These are phyloP conservation scores for Salvelinus alpinus DNA, from an alignment of 2,113 vertebrate species.

Conservation along the genomic window DNA sequence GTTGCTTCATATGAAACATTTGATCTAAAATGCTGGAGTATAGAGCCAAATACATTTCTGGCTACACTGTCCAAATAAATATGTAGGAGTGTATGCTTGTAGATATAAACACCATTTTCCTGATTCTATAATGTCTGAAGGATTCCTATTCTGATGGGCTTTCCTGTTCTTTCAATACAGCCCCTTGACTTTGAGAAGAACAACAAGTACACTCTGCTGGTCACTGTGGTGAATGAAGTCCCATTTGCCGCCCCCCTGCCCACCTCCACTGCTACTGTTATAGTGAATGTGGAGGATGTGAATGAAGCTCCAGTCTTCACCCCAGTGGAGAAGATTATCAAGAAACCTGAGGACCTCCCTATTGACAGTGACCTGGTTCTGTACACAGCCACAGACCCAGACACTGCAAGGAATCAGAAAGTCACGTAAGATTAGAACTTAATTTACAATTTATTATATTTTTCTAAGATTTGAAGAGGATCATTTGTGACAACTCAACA, in stretches of 20 bases:
- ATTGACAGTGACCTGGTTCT: slow-evolving; percentile 56
- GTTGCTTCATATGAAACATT: no score
- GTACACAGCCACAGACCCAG: slow-evolving; percentile 84
- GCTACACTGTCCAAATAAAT: no score
- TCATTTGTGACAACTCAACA: background rate
- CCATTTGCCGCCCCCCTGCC: slow-evolving; percentile 54
- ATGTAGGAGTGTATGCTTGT: no score
- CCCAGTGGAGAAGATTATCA: slow-evolving; percentile 61
- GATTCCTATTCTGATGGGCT: background rate
- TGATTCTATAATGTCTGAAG: no score
- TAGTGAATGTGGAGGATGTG: slow-evolving; percentile 73
- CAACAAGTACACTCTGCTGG: slow-evolving; percentile 64
- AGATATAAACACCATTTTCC: no score
- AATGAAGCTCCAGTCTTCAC: slow-evolving; percentile 79
- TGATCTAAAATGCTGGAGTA: no score
- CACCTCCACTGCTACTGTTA: slow-evolving; percentile 80
- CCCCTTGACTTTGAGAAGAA: slow-evolving; percentile 83
- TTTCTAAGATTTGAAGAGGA: background rate
- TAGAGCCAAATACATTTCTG: no score
- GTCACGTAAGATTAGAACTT: slow-evolving; percentile 74
- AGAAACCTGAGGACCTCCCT: slow-evolving; percentile 66
- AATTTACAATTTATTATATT: no score
- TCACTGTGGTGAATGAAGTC: slow-evolving; percentile 72
- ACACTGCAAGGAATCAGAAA: slow-evolving; percentile 76
- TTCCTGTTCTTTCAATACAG: slow-evolving; percentile 52